phyloP scores from a whole-genome alignment of 2,797 vertebrate genomes.

The Gadopsis bispinosus region DNA sequence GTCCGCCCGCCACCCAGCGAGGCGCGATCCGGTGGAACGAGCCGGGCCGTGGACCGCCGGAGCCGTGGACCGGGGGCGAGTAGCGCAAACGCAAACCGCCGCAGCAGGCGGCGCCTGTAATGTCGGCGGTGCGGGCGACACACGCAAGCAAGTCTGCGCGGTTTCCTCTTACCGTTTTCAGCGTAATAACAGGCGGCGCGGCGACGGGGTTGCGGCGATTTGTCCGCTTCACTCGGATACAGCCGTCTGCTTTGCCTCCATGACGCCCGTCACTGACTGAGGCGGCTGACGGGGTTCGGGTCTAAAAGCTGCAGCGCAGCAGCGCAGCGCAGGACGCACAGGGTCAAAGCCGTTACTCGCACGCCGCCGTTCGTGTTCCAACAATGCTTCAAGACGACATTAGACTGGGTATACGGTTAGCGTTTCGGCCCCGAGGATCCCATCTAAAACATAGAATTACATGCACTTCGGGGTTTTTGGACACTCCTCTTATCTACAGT shows the following conservation, averaged over 20 bases:
- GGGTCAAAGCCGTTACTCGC: neutral
- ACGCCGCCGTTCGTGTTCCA: no score
- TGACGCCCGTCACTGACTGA: constrained; percentile 68
- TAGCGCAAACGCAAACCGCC: constrained; percentile 49
- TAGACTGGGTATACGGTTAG: neutral
- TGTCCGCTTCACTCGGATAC: constrained; percentile 64
- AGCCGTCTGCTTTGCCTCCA: constrained; percentile 77
- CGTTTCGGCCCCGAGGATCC: neutral
- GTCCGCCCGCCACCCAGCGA: no score
- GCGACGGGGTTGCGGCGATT: constrained; percentile 17
- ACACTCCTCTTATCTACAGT: neutral
- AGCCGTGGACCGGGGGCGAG: no score
- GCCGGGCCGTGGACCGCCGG: no score
- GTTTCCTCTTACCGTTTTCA: constrained; percentile 45
- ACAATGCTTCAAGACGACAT: neutral
- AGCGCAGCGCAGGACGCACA: constrained; percentile 31
- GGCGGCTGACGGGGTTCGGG: constrained; percentile 14
- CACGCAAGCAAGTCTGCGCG: neutral
- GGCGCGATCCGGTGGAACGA: no score
- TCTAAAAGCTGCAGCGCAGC: constrained; percentile 57
- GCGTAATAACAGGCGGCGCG: neutral
- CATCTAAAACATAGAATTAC: neutral
- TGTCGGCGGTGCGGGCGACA: neutral
- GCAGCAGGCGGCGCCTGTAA: neutral
- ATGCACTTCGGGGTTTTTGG: neutral